Conservation (phyloP, 35 echinoderm and acorn worm genomes). For the Anneissia japonica region DNA sequence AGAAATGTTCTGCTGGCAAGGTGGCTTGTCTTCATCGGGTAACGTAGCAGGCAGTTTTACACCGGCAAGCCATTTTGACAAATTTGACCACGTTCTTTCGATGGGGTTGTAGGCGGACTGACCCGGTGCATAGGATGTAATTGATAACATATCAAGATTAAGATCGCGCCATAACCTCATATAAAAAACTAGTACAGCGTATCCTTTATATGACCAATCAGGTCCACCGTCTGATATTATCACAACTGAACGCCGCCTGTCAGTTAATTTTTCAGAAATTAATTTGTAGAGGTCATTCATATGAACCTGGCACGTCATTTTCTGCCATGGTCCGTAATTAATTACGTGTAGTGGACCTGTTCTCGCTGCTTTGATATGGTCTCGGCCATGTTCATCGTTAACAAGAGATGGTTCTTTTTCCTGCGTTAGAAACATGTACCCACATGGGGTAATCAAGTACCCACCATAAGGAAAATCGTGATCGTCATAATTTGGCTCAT, state of each 20-base stretch:
- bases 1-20: background rate
- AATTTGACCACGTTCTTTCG: background rate
- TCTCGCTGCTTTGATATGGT: background rate
- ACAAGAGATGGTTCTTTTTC: background rate
- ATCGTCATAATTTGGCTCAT: constrained; percentile 32
- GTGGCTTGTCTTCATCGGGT: constrained; percentile 9
- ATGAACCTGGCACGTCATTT: background rate
- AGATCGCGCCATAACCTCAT: background rate
- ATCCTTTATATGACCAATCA: constrained; percentile 11
- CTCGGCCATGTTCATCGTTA: constrained; percentile 9
- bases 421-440: constrained; percentile 34
- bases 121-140: background rate
- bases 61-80: background rate
- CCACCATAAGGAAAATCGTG: constrained; percentile 50
- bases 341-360: constrained; percentile 2
- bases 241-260: background rate
- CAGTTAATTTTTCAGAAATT: background rate
- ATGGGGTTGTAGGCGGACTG: background rate
- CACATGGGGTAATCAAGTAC: constrained; percentile 21
- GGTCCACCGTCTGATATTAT: constrained; percentile 1
- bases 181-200: background rate
- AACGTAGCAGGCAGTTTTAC: background rate
- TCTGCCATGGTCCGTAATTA: background rate
- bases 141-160: background rate
- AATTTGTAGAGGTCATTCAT: background rate